These are phyloP conservation scores for Sphenodon punctatus DNA, from an alignment of 2,797 vertebrate species.

Conservation along the genomic window DNA sequence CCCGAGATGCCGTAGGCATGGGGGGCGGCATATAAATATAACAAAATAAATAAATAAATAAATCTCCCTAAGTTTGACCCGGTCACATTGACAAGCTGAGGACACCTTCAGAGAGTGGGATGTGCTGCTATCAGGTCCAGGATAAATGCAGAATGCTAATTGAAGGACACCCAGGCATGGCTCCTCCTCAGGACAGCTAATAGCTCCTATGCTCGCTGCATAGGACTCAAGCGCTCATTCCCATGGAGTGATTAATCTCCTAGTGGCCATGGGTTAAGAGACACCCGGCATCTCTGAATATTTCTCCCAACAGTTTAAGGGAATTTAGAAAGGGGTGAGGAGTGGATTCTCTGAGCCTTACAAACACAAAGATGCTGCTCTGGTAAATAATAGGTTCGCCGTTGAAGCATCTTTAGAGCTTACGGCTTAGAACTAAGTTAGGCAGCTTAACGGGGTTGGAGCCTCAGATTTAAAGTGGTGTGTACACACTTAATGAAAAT, in stretches of 20 bases:
- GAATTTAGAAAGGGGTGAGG: not conserved
- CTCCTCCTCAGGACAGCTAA: not conserved
- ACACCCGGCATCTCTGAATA: not conserved
- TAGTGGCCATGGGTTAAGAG: not conserved
- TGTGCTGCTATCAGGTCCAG: not conserved
- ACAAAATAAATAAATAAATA: no score
- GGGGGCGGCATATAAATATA: no score
- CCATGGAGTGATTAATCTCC: not conserved
- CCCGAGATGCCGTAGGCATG: no score
- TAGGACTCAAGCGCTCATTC: not conserved
- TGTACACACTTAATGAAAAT: slow-evolving; percentile 7
- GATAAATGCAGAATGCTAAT: not conserved
- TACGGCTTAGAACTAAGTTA: slow-evolving; percentile 6
- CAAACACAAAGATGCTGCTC: not conserved
- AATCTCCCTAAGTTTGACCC: not conserved
- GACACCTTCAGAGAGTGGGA: not conserved
- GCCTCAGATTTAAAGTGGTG: not conserved
- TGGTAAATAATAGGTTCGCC: slow-evolving; percentile 4
- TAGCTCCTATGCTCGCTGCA: not conserved
- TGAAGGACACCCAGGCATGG: not conserved
- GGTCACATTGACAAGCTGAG: not conserved
- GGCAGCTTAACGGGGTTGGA: not conserved
- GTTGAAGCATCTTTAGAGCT: slow-evolving; percentile 16
- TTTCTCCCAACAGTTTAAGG: not conserved
- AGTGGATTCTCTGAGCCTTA: not conserved